Evolutionary conservation across 2,797 vertebrate genomes (phyloP), one percentile per base, ranked within the genome.

Genomic region (Scolopax bukidnonensis): DNA sequence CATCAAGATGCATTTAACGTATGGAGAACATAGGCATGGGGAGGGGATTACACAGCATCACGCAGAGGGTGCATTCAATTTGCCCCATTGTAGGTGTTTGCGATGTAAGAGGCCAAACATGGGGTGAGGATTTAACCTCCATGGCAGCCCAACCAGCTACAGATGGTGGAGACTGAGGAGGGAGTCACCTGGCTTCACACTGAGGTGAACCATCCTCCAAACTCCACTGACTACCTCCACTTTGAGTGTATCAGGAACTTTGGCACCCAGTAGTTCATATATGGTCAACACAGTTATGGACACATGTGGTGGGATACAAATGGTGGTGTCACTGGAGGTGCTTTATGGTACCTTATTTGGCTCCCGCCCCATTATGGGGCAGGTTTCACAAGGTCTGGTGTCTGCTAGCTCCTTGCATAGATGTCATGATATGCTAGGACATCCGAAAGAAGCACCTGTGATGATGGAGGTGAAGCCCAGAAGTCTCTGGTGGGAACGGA

Each of bases 241-340:
- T 70, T 43, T 41, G 57, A 59, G 43, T 4, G 43, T 4, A 81
- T 53, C 1, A 3, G n/a, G 53, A 80, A 67, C 43, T 1, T 16
- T 3, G 23, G 15, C 23, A 65, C 36, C 3, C 47, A 48, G 47
- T 11, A 27, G 33, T 15, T 77, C 43, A 5, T 20, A 45, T 3
- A 30, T 7, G 38, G 27, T 36, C 32, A 64, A 23, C 0, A 1
- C 2, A 56, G 24, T 36, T 60, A 45, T 1, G 45, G 78, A 78
- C 27, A 30, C 53, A 13, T 0, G 4, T 0, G 3, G 50, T 11
- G 27, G 25, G 33, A 94, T 41, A 10, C 28, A 38, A 27, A 19
- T 4, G 36, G 68, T 17, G 51, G 32, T 8, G 33, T 41, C 47
- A 69, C 33, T 70, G 47, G 23, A 76, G 59, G 20, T 50, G 51